Base-by-base conservation (phyloP, 2,797 vertebrate species). In the Moxostoma hubbsi region DNA sequence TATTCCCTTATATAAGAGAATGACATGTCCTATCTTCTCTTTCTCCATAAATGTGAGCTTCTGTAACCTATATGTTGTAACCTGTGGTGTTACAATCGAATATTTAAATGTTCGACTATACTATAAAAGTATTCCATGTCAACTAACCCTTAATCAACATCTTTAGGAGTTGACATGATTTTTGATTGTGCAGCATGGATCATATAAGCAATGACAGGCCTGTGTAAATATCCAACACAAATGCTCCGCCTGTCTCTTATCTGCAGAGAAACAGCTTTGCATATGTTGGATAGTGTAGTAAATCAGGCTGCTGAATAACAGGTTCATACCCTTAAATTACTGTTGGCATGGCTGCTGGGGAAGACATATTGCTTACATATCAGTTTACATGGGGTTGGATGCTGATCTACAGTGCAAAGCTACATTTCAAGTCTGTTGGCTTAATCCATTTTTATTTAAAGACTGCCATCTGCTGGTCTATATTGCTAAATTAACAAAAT, bases 391-490 rank as follows among this genome's bases (percentile, higher is more conserved):
- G 59, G 49, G 24, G 57, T 16, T 50, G 13, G 62, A 1, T 62
- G 49, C 62, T 64, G 59, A 54, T 62, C 18, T 47, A 58, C 62
- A 75, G 46, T 18, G 59, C 43, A 7, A 5, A 50, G 9, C 15
- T 58, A 10, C 15, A 58, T 66, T 80, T 15, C 18, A 43, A 46
- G 46, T 53, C 59, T 57, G 57, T 4, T 1, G 9, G 49, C 50
- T 70, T 46, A 18, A 51, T n/a, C 12, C 50, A 76, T 80, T 80
- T 77, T 43, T 71, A 55, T 62, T 64, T 12, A 77, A 46, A 80
- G 43, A 69, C 82, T 80, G 78, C 78, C 78, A 68, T 77, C 82
- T 83, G 78, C 68, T 80, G 82, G 68, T 80, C 62, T 18, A 11
- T 6, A 55, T 5, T 1, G 6, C 53, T 55, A 5, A 10, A 59